A percentile compares a stretch with the other conserved stretches of the same genome.
Conservation (phyloP, 2,888 invertebrate species). For the Drosophila suboccidentalis region DNA sequence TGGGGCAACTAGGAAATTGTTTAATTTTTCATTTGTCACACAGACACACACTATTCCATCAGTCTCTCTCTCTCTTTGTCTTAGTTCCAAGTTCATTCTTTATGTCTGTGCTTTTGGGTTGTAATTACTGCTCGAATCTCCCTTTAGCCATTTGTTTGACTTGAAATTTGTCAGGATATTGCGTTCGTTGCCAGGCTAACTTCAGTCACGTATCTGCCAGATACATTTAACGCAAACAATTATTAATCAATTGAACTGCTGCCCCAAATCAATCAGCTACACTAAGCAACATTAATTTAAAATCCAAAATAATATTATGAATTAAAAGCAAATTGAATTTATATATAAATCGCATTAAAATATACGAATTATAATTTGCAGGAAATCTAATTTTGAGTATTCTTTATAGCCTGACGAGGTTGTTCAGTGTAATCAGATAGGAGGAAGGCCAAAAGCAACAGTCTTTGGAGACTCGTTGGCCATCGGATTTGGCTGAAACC, state of each 20-base stretch:
- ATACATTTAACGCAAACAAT: constrained; percentile 50
- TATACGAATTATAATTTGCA: not conserved
- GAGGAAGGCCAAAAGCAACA: constrained; percentile 39
- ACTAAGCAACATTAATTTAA: constrained; percentile 32
- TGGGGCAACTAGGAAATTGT: constrained; percentile 69
- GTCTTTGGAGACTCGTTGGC: constrained; percentile 52
- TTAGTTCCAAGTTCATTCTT: constrained; percentile 36
- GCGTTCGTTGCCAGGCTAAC: constrained; percentile 16
- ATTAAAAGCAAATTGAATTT: not conserved
- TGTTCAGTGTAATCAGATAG: constrained; percentile 62
- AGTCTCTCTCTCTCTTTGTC: constrained; percentile 11
- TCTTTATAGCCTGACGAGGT: constrained; percentile 18
- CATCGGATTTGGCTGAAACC: constrained; percentile 46
- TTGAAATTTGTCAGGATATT: constrained; percentile 77
- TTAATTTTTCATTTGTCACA: constrained; percentile 77
- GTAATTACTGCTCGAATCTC: constrained; percentile 72
- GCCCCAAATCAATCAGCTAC: constrained; percentile 53
- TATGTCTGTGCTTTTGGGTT: constrained; percentile 46
- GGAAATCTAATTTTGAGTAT: not conserved
- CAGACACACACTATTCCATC: constrained; percentile 10
- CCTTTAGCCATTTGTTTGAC: constrained; percentile 73
- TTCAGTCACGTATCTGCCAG: constrained; percentile 43
- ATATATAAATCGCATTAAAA: not conserved
- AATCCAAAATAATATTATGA: not conserved
- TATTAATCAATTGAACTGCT: constrained; percentile 68